phyloP scores from a whole-genome alignment of 2,797 vertebrate species.

The Okamejei kenojei region DNA sequence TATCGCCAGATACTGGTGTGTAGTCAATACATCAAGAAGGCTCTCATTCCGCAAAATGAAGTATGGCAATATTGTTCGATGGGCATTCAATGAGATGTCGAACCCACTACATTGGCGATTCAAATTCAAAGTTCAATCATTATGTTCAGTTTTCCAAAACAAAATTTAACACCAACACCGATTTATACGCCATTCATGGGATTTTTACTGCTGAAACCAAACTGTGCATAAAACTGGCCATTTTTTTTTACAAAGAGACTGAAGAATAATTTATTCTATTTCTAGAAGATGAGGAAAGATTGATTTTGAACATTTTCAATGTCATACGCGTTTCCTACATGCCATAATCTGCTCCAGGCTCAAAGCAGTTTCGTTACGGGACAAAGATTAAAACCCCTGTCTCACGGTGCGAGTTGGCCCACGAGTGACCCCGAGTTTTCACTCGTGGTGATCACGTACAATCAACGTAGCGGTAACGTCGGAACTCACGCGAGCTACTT shows the following conservation, averaged over 20 bases:
- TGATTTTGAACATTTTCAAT: no score
- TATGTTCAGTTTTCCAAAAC: background rate
- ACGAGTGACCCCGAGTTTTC: no score
- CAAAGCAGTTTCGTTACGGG: no score
- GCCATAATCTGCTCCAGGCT: no score
- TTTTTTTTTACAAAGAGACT: background rate
- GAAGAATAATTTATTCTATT: background rate
- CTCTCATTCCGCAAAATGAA: background rate
- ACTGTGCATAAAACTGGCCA: background rate
- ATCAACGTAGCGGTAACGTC: no score
- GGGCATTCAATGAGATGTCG: background rate
- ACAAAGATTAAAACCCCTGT: no score
- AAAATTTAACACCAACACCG: background rate
- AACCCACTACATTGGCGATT: background rate
- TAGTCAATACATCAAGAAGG: background rate
- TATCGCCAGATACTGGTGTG: background rate
- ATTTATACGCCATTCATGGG: background rate
- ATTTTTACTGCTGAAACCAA: background rate
- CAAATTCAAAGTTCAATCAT: background rate
- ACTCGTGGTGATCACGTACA: no score
- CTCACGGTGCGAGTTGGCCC: no score
- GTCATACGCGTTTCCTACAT: no score
- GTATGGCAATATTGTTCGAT: background rate
- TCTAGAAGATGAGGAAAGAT: background rate
- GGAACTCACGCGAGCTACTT: no score